Conservation (phyloP, 2,888 invertebrate genomes). For the Dolichomitus sp. region DNA sequence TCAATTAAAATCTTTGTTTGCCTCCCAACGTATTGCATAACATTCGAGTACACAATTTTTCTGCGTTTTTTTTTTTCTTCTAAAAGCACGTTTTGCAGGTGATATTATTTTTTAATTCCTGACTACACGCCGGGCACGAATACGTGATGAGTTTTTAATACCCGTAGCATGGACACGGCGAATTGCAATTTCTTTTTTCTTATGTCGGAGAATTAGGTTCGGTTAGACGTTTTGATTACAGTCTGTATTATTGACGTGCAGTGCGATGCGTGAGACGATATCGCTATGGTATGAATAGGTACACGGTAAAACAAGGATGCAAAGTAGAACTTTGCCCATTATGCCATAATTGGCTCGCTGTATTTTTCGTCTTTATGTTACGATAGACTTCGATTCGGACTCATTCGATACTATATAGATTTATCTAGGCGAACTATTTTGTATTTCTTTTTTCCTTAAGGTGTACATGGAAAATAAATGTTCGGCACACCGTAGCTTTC, state of each 20-base stretch:
- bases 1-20: constrained; percentile 26
- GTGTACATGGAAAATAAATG: no score
- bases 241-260: not conserved
- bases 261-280: not conserved
- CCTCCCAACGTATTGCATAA: constrained; percentile 37
- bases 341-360: no score
- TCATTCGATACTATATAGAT: no score
- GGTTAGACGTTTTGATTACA: not conserved
- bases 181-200: not conserved
- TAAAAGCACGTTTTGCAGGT: not conserved
- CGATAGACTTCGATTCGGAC: no score
- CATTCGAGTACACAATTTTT: not conserved
- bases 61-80: not conserved
- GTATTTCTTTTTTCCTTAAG: no score
- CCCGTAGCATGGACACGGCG: not conserved
- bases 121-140: no score
- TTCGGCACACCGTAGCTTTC: no score
- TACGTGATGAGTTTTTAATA: not conserved
- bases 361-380: no score
- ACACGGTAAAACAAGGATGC: no score
- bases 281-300: no score
- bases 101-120: not conserved
- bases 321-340: no score
- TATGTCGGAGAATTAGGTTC: not conserved
- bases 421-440: no score